Percentiles rank a stretch among this genome's conserved stretches.
Evolutionary conservation across 2,888 invertebrate species (phyloP).

Genomic region (Frankliniella fusca): DNA sequence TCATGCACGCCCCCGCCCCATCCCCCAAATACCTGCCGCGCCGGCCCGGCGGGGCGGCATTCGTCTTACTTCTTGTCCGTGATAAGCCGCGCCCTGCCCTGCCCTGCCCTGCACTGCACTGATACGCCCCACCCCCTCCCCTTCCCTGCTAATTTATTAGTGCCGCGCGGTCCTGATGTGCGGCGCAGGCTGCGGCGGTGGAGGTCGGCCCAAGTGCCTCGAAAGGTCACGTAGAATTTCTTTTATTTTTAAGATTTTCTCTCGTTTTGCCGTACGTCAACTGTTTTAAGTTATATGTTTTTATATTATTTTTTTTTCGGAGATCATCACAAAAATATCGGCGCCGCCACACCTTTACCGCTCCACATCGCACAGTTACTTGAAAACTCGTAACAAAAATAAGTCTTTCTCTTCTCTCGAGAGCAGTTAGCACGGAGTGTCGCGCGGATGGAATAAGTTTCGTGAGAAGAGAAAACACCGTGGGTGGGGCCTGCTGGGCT

Average conservation of each 20-base stretch:
- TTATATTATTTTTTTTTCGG: too few species aligned
- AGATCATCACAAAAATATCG: too few species aligned
- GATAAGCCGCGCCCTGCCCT: background rate
- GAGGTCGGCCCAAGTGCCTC: background rate
- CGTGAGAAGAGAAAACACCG: background rate
- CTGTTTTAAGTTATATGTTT: too few species aligned
- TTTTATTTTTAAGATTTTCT: too few species aligned
- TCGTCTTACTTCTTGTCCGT: constrained; percentile 10
- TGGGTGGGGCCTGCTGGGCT: background rate
- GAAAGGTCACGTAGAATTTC: too few species aligned
- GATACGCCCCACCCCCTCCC: background rate
- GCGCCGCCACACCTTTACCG: too few species aligned
- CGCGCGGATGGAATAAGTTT: too few species aligned
- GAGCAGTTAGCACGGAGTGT: too few species aligned
- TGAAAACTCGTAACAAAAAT: too few species aligned
- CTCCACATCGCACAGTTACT: too few species aligned
- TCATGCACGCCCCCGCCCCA: background rate
- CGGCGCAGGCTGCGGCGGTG: background rate
- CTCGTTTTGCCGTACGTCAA: too few species aligned
- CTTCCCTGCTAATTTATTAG: background rate
- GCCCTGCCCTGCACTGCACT: background rate
- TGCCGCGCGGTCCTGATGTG: background rate
- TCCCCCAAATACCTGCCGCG: background rate
- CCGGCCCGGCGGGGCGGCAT: background rate
- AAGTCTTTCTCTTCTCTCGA: too few species aligned